Percentiles rank a stretch among this genome's conserved stretches.
Evolutionary conservation across 2,113 vertebrate species (phyloP).

Genomic region (Eurystomus gularis): DNA sequence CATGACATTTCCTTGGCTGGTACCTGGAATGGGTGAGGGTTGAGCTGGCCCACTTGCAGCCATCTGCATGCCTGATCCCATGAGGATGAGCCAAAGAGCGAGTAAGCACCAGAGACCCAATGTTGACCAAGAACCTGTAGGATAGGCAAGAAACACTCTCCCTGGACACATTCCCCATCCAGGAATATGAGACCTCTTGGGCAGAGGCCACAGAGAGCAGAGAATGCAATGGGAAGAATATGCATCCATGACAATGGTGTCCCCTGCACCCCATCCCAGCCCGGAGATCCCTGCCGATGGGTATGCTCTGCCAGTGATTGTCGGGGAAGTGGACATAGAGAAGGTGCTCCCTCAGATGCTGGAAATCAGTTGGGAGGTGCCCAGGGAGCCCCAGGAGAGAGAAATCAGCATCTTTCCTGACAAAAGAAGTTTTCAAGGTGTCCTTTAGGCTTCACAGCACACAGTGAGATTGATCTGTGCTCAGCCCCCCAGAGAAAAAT

Average conservation of each 20-base stretch:
- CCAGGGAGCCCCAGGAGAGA: neutral
- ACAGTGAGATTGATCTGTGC: conserved; percentile 62
- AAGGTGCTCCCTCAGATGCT: neutral
- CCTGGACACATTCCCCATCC: fast-evolving
- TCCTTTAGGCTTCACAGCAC: conserved; percentile 65
- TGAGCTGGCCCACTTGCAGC: neutral
- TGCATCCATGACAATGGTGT: neutral
- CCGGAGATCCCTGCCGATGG: fast-evolving
- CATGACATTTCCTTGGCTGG: neutral
- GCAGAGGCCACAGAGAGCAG: neutral
- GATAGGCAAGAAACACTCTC: neutral
- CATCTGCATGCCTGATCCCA: too few relatives aligned
- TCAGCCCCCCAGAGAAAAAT: conserved; percentile 62
- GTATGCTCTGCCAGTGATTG: fast-evolving
- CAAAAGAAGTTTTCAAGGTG: conserved; percentile 70
- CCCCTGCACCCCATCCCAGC: neutral
- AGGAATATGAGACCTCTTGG: neutral
- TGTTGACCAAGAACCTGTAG: neutral
- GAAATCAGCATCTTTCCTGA: conserved; percentile 36
- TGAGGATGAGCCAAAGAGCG: neutral
- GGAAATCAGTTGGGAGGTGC: conserved; percentile 18
- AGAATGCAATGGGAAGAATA: fast-evolving
- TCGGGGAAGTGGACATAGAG: neutral
- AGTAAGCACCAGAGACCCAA: neutral
- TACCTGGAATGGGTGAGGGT: neutral